Conservation (phyloP, 1,140 invertebrate genomes). For the Chelonus insularis region DNA sequence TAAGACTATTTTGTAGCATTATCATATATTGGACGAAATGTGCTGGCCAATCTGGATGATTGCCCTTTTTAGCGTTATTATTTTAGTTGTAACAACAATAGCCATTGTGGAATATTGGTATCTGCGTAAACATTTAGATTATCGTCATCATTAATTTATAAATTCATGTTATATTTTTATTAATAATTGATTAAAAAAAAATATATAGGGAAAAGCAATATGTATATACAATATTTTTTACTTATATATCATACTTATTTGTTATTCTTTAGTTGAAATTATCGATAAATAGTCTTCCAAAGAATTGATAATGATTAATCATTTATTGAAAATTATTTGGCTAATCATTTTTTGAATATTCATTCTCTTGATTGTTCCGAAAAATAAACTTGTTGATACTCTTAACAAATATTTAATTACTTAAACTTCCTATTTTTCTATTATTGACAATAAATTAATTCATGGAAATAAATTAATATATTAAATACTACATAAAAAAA, state of each 20-base stretch:
- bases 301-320: neutral
- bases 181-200: no score
- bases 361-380: no score
- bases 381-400: no score
- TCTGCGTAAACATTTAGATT: neutral
- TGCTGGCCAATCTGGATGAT: neutral
- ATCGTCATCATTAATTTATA: neutral
- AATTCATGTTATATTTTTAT: neutral
- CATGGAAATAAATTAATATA: no score
- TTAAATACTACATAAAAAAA: no score
- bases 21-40: neutral
- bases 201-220: conserved; percentile 21
- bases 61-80: neutral
- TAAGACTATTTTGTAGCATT: neutral
- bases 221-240: conserved; percentile 1
- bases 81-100: neutral
- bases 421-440: no score
- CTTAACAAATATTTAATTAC: no score
- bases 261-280: neutral
- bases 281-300: neutral
- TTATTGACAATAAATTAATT: no score
- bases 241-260: neutral
- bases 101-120: neutral
- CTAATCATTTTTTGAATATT: no score
- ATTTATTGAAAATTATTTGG: neutral